Percentiles rank a stretch among this genome's conserved stretches.
Conservation (phyloP, 2,797 vertebrate species). For the Nyctibius grandis region DNA sequence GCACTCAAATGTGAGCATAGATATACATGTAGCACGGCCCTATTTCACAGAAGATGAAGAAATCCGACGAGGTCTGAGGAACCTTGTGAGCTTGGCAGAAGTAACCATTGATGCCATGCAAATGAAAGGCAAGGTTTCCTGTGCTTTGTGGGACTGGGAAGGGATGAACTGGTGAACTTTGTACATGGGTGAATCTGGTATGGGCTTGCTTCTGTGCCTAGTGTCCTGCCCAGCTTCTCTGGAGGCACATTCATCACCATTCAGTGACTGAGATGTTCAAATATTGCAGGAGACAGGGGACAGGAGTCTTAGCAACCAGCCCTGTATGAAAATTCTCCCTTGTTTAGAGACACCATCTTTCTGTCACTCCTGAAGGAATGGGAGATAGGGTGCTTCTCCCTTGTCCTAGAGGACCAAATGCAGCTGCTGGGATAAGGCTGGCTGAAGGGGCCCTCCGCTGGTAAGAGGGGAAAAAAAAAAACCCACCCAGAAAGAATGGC, state of each 20-base stretch:
- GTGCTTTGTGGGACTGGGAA: background rate
- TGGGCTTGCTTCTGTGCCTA: background rate
- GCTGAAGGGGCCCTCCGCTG: background rate
- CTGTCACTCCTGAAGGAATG: background rate
- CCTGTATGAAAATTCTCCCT: background rate
- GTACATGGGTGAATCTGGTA: background rate
- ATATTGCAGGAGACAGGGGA: background rate
- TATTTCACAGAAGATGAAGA: accelerated
- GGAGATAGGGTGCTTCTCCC: background rate
- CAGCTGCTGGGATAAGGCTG: background rate
- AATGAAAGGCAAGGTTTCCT: background rate
- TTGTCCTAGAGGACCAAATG: background rate
- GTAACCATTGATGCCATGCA: accelerated
- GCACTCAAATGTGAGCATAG: accelerated
- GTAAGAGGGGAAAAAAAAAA: background rate
- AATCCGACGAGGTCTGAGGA: accelerated
- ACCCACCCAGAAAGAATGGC: background rate
- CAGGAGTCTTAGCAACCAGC: background rate
- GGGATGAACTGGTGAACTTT: background rate
- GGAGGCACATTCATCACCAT: background rate
- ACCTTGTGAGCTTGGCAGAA: accelerated
- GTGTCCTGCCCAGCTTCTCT: background rate
- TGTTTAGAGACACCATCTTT: background rate
- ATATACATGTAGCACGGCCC: background rate
- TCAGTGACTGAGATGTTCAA: background rate